These are phyloP conservation scores for Spongilla lacustris DNA, from an alignment of 37 sponge, comb jelly and placozoan species.

Conservation along the genomic window DNA sequence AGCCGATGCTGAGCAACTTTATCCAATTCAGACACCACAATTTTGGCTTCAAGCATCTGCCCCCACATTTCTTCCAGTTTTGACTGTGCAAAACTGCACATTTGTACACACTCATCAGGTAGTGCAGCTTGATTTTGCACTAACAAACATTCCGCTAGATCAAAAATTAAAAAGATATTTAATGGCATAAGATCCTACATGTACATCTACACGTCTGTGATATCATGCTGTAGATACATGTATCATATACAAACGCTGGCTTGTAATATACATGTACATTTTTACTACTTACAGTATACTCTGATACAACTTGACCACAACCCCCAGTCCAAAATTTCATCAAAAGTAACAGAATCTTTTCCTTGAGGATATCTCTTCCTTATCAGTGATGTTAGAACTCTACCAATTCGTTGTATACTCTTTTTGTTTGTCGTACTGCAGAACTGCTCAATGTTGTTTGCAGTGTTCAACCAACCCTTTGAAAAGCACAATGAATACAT, in stretches of 20 bases:
- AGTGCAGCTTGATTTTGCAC: not conserved
- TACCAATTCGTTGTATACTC: constrained; percentile 5
- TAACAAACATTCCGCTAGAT: not conserved
- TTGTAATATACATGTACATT: not conserved
- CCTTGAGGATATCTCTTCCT: constrained; percentile 28
- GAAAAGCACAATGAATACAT: not conserved
- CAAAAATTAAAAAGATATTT: too few species aligned
- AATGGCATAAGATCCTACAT: too few species aligned
- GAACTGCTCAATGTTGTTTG: not conserved
- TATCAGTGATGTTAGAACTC: constrained; percentile 4
- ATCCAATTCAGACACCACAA: constrained; percentile 31
- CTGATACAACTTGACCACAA: constrained; percentile 46
- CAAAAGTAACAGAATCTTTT: constrained; percentile 12
- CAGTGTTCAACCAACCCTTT: not conserved
- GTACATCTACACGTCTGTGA: too few species aligned
- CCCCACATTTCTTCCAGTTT: constrained; percentile 10
- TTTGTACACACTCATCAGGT: constrained; percentile 21
- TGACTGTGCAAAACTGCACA: constrained; percentile 25
- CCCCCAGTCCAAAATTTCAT: constrained; percentile 53
- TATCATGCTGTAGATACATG: too few species aligned
- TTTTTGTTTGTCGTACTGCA: not conserved
- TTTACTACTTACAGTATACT: constrained; percentile 41
- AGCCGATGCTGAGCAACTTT: not conserved
- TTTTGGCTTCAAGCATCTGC: constrained; percentile 5
- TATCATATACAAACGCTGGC: too few species aligned